Evolutionary conservation across 2,888 invertebrate genomes (phyloP), one percentile per base, ranked within the genome.

Genomic region (Coenonympha glycerion): DNA sequence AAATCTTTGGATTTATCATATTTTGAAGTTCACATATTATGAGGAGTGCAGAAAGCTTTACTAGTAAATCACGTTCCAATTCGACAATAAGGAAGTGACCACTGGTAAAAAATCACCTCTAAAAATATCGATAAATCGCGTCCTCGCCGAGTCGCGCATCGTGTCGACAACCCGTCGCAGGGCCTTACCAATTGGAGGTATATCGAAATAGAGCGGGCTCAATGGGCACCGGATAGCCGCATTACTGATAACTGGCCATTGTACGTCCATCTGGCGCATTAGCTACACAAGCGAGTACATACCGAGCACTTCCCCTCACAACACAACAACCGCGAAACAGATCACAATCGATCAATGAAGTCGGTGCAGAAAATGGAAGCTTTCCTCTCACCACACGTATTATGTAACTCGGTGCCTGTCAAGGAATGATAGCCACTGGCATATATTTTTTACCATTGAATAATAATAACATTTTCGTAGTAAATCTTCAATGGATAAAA

Each of bases 301-400:
- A 60, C 63, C 61, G 33, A 15, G 37, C 61, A 61, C 58, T 61
- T 65, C 66, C 71, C 71, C 66, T 71, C 71, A 68, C 72, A 68
- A 62, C 60, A 47, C 69, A 62, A 49, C 62, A 62, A 31, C 11
- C 40, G 34, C 31, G 30, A 52, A 47, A 52, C 34, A 42, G 48
- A 48, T 49, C 21, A 9, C 39, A 22, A 24, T 39, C 24, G 24
- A 39, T 39, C 6, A 19, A 36, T 36, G 11, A 6, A 21, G 36
- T 3, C n/a, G 13, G 15, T 8, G 36, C 6, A 11, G 6, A 11
- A 16, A 18, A 21, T 3, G 6, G 19, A 13, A 5, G 30, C 30
- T 2, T n/a, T 18, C n/a, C 34, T 2, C 16, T 6, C 16, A n/a
- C 6, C 24, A 24, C 6, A 4, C 24, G 24, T 18, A 3, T n/a